These are phyloP conservation scores for Musca domestica DNA, from an alignment of 1,140 invertebrate genomes.

Conservation along the genomic window DNA sequence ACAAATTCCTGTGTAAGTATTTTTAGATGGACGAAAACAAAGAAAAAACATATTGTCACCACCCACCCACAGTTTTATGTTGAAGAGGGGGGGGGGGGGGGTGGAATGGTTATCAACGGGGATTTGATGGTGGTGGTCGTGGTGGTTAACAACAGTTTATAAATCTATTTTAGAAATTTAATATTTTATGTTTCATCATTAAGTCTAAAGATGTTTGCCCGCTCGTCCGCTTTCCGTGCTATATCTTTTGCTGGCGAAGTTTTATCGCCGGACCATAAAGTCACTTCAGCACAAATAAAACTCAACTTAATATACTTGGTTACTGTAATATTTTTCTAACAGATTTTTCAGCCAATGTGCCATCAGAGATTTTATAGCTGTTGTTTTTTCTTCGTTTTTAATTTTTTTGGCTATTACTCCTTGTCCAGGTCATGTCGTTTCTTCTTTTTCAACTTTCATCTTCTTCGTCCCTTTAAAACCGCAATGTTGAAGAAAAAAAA, in stretches of 20 bases:
- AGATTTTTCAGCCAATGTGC: slow-evolving; percentile 13
- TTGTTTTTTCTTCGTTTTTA: neutral
- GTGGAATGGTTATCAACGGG: too few species aligned
- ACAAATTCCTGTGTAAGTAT: too few species aligned
- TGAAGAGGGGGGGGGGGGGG: too few species aligned
- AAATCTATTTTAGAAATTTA: slow-evolving; percentile 23
- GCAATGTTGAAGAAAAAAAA: too few species aligned
- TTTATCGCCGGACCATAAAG: slow-evolving; percentile 15
- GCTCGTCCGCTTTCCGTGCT: neutral
- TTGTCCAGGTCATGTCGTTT: too few species aligned
- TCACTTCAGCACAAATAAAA: slow-evolving; percentile 11
- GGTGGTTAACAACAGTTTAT: slow-evolving; percentile 10
- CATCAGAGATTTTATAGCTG: slow-evolving; percentile 15
- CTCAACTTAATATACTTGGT: slow-evolving; percentile 8
- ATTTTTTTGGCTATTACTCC: neutral
- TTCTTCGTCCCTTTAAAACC: too few species aligned
- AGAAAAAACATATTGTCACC: too few species aligned
- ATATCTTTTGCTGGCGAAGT: neutral
- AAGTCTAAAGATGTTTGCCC: neutral
- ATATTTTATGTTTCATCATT: slow-evolving; percentile 20
- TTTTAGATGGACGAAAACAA: too few species aligned
- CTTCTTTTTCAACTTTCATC: too few species aligned
- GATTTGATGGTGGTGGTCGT: neutral
- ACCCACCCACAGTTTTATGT: too few species aligned
- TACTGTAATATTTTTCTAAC: neutral